Conservation (phyloP, 2,113 vertebrate genomes). For the Perca flavescens region DNA sequence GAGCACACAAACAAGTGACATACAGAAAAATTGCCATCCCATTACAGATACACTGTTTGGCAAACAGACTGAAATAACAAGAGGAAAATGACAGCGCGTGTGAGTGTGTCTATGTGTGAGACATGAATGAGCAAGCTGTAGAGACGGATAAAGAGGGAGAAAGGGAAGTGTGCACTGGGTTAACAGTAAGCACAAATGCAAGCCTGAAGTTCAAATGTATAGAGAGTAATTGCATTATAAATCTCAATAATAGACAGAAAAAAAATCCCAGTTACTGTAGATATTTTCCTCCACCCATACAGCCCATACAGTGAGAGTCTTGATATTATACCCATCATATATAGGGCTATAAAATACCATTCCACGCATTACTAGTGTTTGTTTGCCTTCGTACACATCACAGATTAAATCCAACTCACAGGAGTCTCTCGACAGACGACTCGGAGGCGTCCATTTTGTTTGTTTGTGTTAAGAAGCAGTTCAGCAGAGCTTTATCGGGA, state of each 20-base stretch:
- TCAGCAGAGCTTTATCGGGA: slow-evolving; percentile 52
- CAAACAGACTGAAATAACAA: slow-evolving; percentile 14
- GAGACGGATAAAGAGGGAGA: background rate
- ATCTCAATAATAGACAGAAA: background rate
- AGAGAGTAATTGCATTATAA: background rate
- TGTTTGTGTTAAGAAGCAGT: slow-evolving; percentile 56
- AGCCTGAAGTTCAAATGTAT: background rate
- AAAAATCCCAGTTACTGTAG: background rate
- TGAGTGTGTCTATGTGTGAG: background rate
- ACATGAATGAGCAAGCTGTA: background rate
- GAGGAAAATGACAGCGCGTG: background rate
- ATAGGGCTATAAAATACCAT: background rate
- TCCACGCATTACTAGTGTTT: background rate
- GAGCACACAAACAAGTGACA: slow-evolving; percentile 33
- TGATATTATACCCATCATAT: background rate
- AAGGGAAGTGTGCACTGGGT: background rate
- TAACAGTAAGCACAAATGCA: background rate
- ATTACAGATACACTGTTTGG: slow-evolving; percentile 17
- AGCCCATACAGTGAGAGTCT: background rate
- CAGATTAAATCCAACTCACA: slow-evolving; percentile 27
- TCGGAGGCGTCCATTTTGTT: slow-evolving; percentile 35
- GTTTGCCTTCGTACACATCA: slow-evolving; percentile 4
- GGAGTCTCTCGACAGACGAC: slow-evolving; percentile 18
- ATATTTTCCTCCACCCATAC: background rate
- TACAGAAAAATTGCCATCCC: slow-evolving; percentile 3